Conservation (phyloP, 2,888 invertebrate species). For the Sericinus montela region DNA sequence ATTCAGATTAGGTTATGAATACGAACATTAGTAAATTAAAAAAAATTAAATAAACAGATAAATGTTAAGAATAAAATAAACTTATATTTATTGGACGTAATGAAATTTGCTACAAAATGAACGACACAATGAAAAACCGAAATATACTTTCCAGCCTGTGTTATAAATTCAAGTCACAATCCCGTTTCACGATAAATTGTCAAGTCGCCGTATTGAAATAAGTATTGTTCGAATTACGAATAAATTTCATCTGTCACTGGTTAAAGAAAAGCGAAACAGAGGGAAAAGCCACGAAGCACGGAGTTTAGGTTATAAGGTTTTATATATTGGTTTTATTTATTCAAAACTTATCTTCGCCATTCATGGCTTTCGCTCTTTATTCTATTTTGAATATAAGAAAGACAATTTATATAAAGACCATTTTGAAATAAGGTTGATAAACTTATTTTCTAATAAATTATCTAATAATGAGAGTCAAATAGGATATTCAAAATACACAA, state of each 20-base stretch:
- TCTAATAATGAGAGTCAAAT: no score
- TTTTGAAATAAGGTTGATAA: no score
- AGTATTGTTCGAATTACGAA: conserved; percentile 17
- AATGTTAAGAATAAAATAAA: no score
- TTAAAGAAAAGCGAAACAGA: background rate
- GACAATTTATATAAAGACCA: no score
- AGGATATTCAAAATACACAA: no score
- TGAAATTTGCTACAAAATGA: background rate
- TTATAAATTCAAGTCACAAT: conserved; percentile 15
- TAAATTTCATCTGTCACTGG: conserved; percentile 17
- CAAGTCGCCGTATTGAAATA: conserved; percentile 16
- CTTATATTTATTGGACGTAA: background rate
- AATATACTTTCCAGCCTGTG: conserved; percentile 3
- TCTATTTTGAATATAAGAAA: no score
- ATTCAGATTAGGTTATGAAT: no score
- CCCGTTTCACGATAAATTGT: conserved; percentile 12
- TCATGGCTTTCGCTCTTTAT: no score
- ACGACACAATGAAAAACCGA: conserved; percentile 6
- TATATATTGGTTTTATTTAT: background rate
- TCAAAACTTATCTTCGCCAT: background rate
- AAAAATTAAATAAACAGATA: no score
- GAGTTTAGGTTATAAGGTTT: conserved; percentile 1
- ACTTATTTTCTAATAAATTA: no score
- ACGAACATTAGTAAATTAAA: no score
- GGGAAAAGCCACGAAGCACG: background rate